Evolutionary conservation across 2,888 invertebrate genomes (phyloP).

Genomic region (Trileptium ribeirensis): DNA sequence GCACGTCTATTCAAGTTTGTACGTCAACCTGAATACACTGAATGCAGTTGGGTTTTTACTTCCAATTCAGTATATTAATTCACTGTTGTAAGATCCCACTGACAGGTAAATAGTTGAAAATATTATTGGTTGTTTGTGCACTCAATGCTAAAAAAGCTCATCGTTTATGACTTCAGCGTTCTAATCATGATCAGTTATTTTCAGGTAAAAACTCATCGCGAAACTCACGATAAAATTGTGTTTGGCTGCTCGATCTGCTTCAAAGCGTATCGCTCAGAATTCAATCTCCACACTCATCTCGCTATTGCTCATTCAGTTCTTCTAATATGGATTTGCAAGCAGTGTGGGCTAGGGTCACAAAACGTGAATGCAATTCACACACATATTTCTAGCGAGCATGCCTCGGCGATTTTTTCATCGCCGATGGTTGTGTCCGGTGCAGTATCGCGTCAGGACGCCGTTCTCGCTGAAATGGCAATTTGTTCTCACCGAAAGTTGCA

Average conservation of each 20-base stretch:
- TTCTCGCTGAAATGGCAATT: neutral
- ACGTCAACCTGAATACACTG: too few relatives aligned
- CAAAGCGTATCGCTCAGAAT: slow-evolving; percentile 14
- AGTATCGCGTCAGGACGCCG: neutral
- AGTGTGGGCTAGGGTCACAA: slow-evolving; percentile 9
- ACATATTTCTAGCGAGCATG: neutral
- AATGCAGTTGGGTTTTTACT: too few relatives aligned
- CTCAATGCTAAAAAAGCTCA: too few relatives aligned
- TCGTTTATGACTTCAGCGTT: too few relatives aligned
- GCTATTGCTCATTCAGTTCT: neutral
- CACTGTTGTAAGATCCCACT: too few relatives aligned
- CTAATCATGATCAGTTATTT: too few relatives aligned
- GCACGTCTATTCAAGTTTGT: too few relatives aligned
- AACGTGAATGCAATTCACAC: neutral
- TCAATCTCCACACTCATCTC: slow-evolving; percentile 11
- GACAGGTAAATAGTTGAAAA: too few relatives aligned
- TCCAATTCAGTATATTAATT: too few relatives aligned
- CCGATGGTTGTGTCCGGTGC: neutral
- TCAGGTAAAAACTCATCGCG: neutral
- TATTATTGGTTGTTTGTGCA: too few relatives aligned
- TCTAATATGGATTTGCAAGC: slow-evolving; percentile 20
- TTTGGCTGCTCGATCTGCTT: slow-evolving; percentile 19
- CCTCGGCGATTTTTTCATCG: too few relatives aligned
- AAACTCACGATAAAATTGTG: neutral
- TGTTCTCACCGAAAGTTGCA: slow-evolving; percentile 18